Evolutionary conservation across 2,113 vertebrate species (phyloP).

Genomic region (Ranitomeya imitator): DNA sequence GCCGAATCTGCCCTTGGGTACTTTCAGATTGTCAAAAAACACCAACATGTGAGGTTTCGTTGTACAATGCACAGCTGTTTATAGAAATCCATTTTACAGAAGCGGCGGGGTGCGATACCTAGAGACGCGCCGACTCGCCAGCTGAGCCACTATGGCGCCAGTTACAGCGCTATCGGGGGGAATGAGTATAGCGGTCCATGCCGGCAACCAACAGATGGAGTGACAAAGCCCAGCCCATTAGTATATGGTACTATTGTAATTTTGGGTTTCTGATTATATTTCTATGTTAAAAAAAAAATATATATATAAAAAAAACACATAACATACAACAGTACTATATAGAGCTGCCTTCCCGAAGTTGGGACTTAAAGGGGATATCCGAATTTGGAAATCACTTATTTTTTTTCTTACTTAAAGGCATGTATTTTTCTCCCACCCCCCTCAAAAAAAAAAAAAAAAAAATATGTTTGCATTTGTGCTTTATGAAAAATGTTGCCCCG

Average conservation of each 20-base stretch:
- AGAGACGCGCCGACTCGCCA: not conserved
- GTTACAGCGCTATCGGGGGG: too few species aligned
- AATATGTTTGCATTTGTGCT: too few species aligned
- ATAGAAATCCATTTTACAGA: not conserved
- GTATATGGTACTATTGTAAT: not conserved
- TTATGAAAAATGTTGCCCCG: too few species aligned
- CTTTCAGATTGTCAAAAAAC: conserved; percentile 48
- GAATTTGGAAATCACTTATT: too few species aligned
- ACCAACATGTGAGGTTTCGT: conserved; percentile 12
- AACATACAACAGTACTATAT: not conserved
- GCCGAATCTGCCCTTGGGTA: conserved; percentile 24
- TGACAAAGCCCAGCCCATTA: conserved; percentile 9
- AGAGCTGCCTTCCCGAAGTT: not conserved
- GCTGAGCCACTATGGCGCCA: too few species aligned
- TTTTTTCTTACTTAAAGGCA: too few species aligned
- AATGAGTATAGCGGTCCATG: not conserved
- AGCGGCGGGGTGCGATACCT: not conserved
- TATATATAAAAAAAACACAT: too few species aligned
- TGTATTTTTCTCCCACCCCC: too few species aligned
- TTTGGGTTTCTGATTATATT: not conserved
- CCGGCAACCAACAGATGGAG: not conserved
- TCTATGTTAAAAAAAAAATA: too few species aligned
- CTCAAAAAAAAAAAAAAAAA: too few species aligned
- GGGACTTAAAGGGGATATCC: too few species aligned
- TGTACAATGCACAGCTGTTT: not conserved